Evolutionary conservation across 2,888 invertebrate species (phyloP).

Genomic region (Clostera curtula): DNA sequence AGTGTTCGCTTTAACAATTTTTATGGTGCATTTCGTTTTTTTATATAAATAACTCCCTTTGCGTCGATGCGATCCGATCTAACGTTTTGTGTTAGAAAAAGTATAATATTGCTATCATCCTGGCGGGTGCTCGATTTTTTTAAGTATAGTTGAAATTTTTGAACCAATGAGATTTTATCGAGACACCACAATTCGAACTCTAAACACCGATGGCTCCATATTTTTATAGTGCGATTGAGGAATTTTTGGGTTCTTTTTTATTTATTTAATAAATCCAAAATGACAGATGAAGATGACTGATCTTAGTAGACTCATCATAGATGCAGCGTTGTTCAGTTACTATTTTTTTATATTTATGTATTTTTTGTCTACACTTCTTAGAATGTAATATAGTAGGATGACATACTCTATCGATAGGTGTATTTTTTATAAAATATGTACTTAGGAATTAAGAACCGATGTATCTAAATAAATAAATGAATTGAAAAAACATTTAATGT

Average conservation of each 20-base stretch:
- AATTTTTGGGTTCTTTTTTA: constrained; percentile 21
- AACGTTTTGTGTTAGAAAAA: constrained; percentile 62
- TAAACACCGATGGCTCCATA: too few relatives aligned
- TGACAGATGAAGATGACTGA: constrained; percentile 66
- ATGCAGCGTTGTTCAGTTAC: constrained; percentile 12
- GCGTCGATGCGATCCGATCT: constrained; percentile 62
- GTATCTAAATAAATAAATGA: too few relatives aligned
- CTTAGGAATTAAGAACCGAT: too few relatives aligned
- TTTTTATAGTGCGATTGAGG: too few relatives aligned
- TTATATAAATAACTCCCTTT: constrained; percentile 47
- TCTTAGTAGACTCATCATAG: constrained; percentile 42
- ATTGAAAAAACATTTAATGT: too few relatives aligned
- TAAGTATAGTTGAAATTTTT: constrained; percentile 22
- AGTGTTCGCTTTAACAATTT: constrained; percentile 57
- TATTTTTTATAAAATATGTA: too few relatives aligned
- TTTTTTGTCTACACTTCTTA: too few relatives aligned
- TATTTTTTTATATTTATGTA: too few relatives aligned
- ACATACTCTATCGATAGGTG: too few relatives aligned
- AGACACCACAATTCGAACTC: too few relatives aligned
- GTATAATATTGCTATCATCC: constrained; percentile 58
- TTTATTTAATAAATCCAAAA: constrained; percentile 52
- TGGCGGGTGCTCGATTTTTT: constrained; percentile 57
- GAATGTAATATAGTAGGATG: too few relatives aligned
- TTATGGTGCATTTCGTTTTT: constrained; percentile 56
- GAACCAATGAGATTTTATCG: too few relatives aligned